phyloP scores from a whole-genome alignment of 2,888 invertebrate genomes.

The Amiota communis region DNA sequence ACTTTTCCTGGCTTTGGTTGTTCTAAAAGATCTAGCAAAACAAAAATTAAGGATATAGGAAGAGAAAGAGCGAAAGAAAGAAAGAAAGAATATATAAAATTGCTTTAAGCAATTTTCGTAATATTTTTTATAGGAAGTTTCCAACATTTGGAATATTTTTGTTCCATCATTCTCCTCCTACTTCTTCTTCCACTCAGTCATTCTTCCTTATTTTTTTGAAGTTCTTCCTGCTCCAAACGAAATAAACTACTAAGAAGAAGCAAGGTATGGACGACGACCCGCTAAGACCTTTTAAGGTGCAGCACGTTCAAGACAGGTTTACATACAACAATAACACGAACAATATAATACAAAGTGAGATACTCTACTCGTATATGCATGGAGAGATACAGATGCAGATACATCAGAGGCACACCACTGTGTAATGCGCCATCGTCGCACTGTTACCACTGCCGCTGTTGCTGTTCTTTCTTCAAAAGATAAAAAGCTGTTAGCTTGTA shows the following conservation, averaged over 20 bases:
- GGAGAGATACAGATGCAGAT: background rate
- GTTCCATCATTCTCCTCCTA: background rate
- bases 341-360: constrained; percentile 5
- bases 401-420: background rate
- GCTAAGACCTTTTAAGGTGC: constrained; percentile 58
- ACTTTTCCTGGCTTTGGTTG: too few species aligned
- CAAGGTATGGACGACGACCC: background rate
- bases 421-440: background rate
- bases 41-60: background rate
- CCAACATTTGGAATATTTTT: constrained; percentile 6
- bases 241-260: background rate
- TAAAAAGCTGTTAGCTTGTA: constrained; percentile 70
- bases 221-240: background rate
- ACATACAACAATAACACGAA: background rate
- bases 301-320: constrained; percentile 25
- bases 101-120: constrained; percentile 61
- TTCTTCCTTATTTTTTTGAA: background rate
- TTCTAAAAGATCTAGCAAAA: background rate
- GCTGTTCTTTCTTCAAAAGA: constrained; percentile 60
- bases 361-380: constrained; percentile 28
- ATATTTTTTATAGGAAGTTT: constrained; percentile 62
- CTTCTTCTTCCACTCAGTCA: background rate
- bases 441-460: background rate
- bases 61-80: background rate
- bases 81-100: background rate